These are phyloP conservation scores for Ptychoptera albimana DNA, from an alignment of 2,888 invertebrate genomes.

Conservation along the genomic window DNA sequence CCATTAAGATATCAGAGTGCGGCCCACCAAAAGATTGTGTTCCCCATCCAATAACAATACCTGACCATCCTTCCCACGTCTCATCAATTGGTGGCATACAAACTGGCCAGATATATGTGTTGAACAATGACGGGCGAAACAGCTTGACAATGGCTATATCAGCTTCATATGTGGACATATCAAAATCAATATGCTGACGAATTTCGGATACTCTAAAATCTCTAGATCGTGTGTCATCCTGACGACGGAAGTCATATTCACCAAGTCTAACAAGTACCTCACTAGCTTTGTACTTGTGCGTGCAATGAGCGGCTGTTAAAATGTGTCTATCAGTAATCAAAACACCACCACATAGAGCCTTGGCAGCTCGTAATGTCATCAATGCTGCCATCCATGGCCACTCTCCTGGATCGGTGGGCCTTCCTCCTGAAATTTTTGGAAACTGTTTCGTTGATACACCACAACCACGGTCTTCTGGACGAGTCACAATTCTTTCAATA, in stretches of 20 bases:
- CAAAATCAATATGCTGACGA: slow-evolving; percentile 49
- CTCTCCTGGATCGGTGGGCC: slow-evolving; percentile 46
- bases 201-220: slow-evolving; percentile 53
- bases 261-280: slow-evolving; percentile 58
- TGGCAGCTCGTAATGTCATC: slow-evolving; percentile 39
- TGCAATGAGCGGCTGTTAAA: slow-evolving; percentile 36
- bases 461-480: slow-evolving; percentile 26
- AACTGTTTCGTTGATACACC: slow-evolving; percentile 28
- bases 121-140: slow-evolving; percentile 47
- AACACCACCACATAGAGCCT: slow-evolving; percentile 65
- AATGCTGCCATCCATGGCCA: slow-evolving; percentile 81
- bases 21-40: slow-evolving; percentile 56
- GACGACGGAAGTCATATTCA: slow-evolving; percentile 57
- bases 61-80: slow-evolving; percentile 42
- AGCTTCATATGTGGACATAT: slow-evolving; percentile 49
- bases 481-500: slow-evolving; percentile 17
- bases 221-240: slow-evolving; percentile 50
- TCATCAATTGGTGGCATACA: slow-evolving; percentile 57
- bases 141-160: slow-evolving; percentile 63
- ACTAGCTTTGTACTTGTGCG: slow-evolving; percentile 37
- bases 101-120: slow-evolving; percentile 68
- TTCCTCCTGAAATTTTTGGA: slow-evolving; percentile 42
- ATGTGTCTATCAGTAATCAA: slow-evolving; percentile 65
- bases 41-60: slow-evolving; percentile 67
- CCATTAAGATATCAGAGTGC: slow-evolving; percentile 49